Evolutionary conservation across 2,113 vertebrate species (phyloP).

Genomic region (Cheilinus undulatus): DNA sequence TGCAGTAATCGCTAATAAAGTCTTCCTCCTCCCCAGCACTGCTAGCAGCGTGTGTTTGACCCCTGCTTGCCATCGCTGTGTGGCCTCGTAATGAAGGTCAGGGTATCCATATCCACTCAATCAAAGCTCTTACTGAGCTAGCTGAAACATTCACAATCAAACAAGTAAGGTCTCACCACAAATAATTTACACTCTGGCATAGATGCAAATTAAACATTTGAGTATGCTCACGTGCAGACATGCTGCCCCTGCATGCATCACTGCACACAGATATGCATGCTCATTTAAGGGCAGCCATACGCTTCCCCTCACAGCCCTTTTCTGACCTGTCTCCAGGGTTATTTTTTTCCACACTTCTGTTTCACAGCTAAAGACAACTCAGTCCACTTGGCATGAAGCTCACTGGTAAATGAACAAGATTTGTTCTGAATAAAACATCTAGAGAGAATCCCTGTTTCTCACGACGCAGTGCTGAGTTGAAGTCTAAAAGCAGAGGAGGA

Average conservation of each 20-base stretch:
- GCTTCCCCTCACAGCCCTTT: slow-evolving; percentile 8
- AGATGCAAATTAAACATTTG: slow-evolving; percentile 20
- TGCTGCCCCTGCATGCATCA: slow-evolving; percentile 24
- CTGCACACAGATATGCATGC: slow-evolving; percentile 26
- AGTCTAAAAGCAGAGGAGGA: slow-evolving; percentile 46
- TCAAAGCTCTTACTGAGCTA: neutral
- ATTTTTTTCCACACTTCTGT: slow-evolving; percentile 42
- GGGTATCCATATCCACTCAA: slow-evolving; percentile 16
- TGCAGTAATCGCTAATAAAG: slow-evolving; percentile 70
- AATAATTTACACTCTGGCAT: neutral
- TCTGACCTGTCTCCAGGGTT: slow-evolving; percentile 14
- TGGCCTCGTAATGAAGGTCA: slow-evolving; percentile 58
- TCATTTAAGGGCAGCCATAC: slow-evolving; percentile 39
- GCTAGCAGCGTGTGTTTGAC: slow-evolving; percentile 55
- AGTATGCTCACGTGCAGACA: slow-evolving; percentile 8
- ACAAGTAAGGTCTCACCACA: slow-evolving; percentile 5
- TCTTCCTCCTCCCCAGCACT: slow-evolving; percentile 29
- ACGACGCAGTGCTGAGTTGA: slow-evolving; percentile 38
- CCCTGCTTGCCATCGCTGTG: slow-evolving; percentile 52
- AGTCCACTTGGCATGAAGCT: slow-evolving; percentile 50
- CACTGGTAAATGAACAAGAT: slow-evolving; percentile 62
- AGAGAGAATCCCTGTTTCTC: slow-evolving; percentile 38
- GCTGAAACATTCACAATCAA: slow-evolving; percentile 15
- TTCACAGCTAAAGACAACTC: slow-evolving; percentile 60
- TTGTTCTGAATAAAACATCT: slow-evolving; percentile 69